phyloP scores from a whole-genome alignment of 1,140 invertebrate species.

The Calosoma granatense region DNA sequence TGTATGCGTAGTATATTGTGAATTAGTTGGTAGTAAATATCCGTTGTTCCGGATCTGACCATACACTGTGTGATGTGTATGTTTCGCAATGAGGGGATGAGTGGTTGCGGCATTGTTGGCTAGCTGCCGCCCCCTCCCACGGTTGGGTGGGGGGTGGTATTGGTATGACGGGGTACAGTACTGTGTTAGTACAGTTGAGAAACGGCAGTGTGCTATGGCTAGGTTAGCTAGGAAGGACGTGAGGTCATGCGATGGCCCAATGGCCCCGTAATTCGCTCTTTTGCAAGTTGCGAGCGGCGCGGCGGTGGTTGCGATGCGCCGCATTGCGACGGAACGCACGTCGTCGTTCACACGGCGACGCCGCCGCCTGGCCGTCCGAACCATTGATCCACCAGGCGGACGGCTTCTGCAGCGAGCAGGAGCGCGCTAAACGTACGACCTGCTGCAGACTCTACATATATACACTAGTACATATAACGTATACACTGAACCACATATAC shows the following conservation, averaged over 20 bases:
- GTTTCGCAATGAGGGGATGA: background rate
- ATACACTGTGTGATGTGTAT: background rate
- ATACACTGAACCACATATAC: too few species aligned
- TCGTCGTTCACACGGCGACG: background rate
- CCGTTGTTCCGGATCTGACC: too few species aligned
- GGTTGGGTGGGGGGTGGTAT: too few species aligned
- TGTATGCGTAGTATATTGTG: too few species aligned
- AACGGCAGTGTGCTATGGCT: background rate
- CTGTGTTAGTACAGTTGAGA: background rate
- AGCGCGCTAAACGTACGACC: background rate
- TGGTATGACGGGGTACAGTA: too few species aligned
- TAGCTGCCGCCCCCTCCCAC: background rate
- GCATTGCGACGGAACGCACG: background rate
- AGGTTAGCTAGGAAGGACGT: background rate
- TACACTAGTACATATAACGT: too few species aligned
- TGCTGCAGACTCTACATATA: background rate
- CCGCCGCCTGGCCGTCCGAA: background rate
- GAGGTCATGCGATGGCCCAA: constrained; percentile 2
- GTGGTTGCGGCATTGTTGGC: background rate
- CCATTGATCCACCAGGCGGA: background rate
- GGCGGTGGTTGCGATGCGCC: background rate
- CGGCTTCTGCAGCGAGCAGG: background rate
- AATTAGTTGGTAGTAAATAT: too few species aligned
- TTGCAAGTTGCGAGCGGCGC: background rate
- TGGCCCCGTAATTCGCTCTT: background rate